Evolutionary conservation across 2,888 invertebrate species (phyloP).

Genomic region (Slavum lentiscoides): DNA sequence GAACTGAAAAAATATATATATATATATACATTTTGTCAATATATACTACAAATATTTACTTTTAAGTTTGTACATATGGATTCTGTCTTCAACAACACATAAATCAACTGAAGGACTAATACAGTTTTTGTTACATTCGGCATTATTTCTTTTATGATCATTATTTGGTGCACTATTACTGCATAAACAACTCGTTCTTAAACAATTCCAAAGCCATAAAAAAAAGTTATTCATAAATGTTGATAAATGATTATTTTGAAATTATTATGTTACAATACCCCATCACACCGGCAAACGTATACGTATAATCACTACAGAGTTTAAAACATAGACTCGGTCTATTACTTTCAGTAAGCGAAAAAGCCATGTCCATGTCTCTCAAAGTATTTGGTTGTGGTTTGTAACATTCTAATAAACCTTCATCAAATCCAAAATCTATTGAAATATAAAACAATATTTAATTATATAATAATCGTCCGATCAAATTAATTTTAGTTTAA

Average conservation of each 20-base stretch:
- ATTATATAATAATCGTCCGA: neutral
- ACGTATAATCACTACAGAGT: constrained; percentile 48
- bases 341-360: constrained; percentile 37
- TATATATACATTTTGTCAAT: too few relatives aligned
- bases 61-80: constrained; percentile 33
- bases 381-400: constrained; percentile 29
- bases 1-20: too few relatives aligned
- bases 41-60: constrained; percentile 3
- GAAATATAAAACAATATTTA: neutral
- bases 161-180: constrained; percentile 24
- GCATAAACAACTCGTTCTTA: constrained; percentile 53
- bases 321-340: constrained; percentile 45
- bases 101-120: constrained; percentile 30
- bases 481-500: too few relatives aligned
- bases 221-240: neutral
- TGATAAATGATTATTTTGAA: neutral
- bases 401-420: constrained; percentile 48
- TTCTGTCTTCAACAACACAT: constrained; percentile 49
- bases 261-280: constrained; percentile 13
- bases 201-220: neutral
- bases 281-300: constrained; percentile 47
- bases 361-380: constrained; percentile 15
- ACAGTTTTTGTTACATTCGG: constrained; percentile 45
- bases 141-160: constrained; percentile 4
- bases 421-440: constrained; percentile 15